Base-by-base conservation (phyloP, 2,888 invertebrate genomes). In the Acanthococcus lagerstroemiae region DNA sequence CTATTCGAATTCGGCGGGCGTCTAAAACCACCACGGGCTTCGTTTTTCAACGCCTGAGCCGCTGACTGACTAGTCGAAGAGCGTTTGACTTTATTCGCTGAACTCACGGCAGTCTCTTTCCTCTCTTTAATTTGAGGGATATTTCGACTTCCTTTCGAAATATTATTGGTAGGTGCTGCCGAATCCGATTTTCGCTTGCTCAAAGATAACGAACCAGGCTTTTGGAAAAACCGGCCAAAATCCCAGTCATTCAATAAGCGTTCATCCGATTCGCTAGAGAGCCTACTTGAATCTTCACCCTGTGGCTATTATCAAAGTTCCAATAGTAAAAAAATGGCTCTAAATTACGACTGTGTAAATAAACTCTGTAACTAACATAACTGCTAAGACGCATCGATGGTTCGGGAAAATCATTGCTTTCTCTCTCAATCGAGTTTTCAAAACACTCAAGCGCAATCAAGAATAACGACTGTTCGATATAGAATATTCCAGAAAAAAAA, bases 161-260 rank as follows among this genome's bases (percentile, higher is more conserved):
- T n/a, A 37, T 37, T 37, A 2, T 37, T 37, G n/a, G 12, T 37
- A 2, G 37, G n/a, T 15, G 12, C 37, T 9, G 37, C 12, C 12
- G 37, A 37, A 37, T 37, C n/a, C n/a, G 37, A 37, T 1, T 9
- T 2, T 9, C 37, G 37, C n/a, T n/a, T 37, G n/a, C 37, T 37
- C 37, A n/a, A 3, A 37, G n/a, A 15, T 37, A 15, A n/a, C 37
- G n/a, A n/a, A 1, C 37, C 37, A n/a, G 46, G 26, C 26, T 77
- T 77, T 72, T 77, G 87, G 77, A 90, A 90, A 80, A 90, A 90
- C 75, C 86, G 84, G 71, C 88, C 87, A 77, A 90, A 86, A 78
- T 90, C 87, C 90, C 90, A 90, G 74, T 90, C 90, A 77, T 88
- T 87, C 72, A 90, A 80, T 70, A 90, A 81, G 65, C 85, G 84